phyloP scores from a whole-genome alignment of 2,888 invertebrate species.

The Portevinia maculata region DNA sequence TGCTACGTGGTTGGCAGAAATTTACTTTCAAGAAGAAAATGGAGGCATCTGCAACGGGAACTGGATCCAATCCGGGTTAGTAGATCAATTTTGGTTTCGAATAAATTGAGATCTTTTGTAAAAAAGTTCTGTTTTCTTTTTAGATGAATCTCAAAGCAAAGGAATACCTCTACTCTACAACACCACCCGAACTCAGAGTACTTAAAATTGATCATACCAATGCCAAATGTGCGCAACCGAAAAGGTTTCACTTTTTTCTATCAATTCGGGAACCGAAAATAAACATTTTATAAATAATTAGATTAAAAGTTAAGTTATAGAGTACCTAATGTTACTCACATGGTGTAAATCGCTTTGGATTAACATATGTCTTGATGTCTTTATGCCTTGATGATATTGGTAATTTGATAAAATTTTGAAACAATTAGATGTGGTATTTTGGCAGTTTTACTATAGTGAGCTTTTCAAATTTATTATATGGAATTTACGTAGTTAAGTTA shows the following conservation, averaged over 20 bases:
- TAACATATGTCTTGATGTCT: slow-evolving; percentile 59
- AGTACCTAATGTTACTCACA: slow-evolving; percentile 10
- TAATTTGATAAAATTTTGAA: too few relatives aligned
- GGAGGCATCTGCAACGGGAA: slow-evolving; percentile 79
- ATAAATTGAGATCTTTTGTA: neutral
- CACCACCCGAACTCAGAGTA: slow-evolving; percentile 55
- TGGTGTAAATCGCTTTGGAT: slow-evolving; percentile 52
- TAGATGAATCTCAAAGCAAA: slow-evolving; percentile 66
- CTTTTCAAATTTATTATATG: too few relatives aligned
- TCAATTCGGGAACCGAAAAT: neutral
- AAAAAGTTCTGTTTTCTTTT: neutral
- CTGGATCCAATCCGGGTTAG: slow-evolving; percentile 80
- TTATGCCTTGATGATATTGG: neutral
- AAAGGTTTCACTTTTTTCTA: slow-evolving; percentile 42
- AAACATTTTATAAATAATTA: slow-evolving; percentile 7
- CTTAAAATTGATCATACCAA: slow-evolving; percentile 11
- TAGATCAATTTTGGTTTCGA: neutral
- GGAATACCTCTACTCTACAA: slow-evolving; percentile 67
- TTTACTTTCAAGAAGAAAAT: slow-evolving; percentile 80
- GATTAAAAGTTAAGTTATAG: slow-evolving; percentile 26
- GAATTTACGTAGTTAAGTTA: too few relatives aligned
- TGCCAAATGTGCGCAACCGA: neutral
- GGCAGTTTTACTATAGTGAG: too few relatives aligned
- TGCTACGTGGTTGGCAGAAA: slow-evolving; percentile 82
- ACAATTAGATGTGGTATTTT: too few relatives aligned